Percentiles rank a stretch among this genome's conserved stretches.
Conservation (phyloP, 2,797 vertebrate genomes). For the Podarcis siculus region DNA sequence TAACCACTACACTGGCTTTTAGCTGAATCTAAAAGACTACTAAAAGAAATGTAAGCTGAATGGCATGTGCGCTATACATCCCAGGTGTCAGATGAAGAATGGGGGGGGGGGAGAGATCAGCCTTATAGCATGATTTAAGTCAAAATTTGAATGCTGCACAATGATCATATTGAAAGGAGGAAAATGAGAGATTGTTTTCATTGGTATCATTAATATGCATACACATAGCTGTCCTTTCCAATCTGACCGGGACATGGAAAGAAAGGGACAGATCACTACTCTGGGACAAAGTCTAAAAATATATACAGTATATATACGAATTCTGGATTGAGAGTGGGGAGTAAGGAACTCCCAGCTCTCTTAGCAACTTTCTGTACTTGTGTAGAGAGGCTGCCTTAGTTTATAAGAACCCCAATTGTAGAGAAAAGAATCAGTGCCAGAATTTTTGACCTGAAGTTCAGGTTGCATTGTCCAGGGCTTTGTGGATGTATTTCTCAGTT, state of each 20-base stretch:
- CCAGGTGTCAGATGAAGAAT: background rate
- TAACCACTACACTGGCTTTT: no score
- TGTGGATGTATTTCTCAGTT: background rate
- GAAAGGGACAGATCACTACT: background rate
- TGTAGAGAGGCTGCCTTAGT: background rate
- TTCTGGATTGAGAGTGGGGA: background rate
- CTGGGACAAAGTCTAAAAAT: background rate
- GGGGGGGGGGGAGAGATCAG: background rate
- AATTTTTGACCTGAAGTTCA: background rate
- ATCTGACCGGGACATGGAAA: no score
- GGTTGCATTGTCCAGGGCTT: background rate
- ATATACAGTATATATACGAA: background rate
- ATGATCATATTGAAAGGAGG: background rate
- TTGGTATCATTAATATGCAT: background rate
- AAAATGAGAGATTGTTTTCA: background rate
- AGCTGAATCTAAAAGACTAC: no score
- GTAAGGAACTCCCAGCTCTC: no score
- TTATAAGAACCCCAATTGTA: background rate
- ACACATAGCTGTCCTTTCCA: background rate
- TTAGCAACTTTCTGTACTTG: background rate
- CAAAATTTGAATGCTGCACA: background rate
- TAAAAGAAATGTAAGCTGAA: background rate
- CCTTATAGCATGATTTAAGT: background rate
- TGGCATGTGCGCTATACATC: no score
- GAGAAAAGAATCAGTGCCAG: background rate